Base-by-base conservation (phyloP, 2,888 invertebrate species). In the Carabus problematicus region DNA sequence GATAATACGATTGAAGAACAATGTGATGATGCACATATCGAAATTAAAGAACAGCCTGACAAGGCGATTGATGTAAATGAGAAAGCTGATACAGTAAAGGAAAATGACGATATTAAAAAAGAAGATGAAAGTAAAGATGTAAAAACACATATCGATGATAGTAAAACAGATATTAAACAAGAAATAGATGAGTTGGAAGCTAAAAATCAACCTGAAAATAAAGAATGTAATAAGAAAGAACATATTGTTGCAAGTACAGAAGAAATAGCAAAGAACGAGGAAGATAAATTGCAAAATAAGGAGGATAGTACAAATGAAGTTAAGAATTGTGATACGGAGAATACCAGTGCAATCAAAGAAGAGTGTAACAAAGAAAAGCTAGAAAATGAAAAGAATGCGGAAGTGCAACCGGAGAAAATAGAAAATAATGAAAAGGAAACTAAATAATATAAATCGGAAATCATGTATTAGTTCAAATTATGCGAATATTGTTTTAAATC, bases 281-380 rank as follows among this genome's bases (percentile, higher is more conserved):
- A 29, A 29, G 29, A 29, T 29, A 29, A 29, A 29, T 3, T 6
- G 6, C 29, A 29, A 6, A 29, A 29, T 29, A 29, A 29, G 6
- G 29, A 29, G 29, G 14, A 45, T 45, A 45, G 45, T 45, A 45
- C 45, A 45, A 45, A 45, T 45, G 11, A 11, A 12, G 7, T 45
- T 12, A 14, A 45, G 14, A 45, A 45, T 45, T 12, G 45, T 45
- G 45, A 45, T 45, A 45, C n/a, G 18, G 16, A 52, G 52, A 52
- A 19, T 61, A 41, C 49, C 14, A 14, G 9, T 59, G 59, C 14
- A 14, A 29, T 8, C 1, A n/a, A n/a, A n/a, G 12, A 14, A 61
- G 1, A 47, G 16, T 3, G 1, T 6, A 16, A 45, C 1, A n/a
- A n/a, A n/a, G 12, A 14, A 61, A 0, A 47, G 16, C 1, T 7